Percentiles rank a stretch among this genome's conserved stretches.
These are phyloP conservation scores for Carposina sasakii DNA, from an alignment of 1,140 invertebrate genomes.

Conservation along the genomic window DNA sequence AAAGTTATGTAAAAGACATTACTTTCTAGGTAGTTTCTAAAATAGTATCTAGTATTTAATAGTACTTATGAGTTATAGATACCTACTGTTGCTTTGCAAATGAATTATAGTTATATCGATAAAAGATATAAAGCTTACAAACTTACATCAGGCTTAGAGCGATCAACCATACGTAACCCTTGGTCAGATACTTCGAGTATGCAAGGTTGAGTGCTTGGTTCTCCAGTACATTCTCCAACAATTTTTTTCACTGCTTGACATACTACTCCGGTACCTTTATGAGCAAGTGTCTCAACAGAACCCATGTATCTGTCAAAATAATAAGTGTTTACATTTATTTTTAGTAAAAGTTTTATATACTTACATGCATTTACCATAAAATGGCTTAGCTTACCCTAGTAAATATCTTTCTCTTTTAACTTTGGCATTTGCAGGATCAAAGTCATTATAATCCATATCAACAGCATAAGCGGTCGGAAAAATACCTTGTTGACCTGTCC, in stretches of 20 bases:
- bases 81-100: too few relatives aligned
- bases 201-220: slow-evolving; percentile 83
- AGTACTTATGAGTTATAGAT: too few relatives aligned
- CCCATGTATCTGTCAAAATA: slow-evolving; percentile 82
- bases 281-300: slow-evolving; percentile 93
- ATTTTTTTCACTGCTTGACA: slow-evolving; percentile 90
- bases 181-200: slow-evolving; percentile 96
- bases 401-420: slow-evolving; percentile 92
- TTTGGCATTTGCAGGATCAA: slow-evolving; percentile 89
- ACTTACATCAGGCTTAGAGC: slow-evolving; percentile 83
- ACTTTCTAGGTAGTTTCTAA: too few relatives aligned
- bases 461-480: slow-evolving; percentile 98
- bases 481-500: slow-evolving; percentile 93
- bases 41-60: too few relatives aligned
- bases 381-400: slow-evolving; percentile 73
- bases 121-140: too few relatives aligned
- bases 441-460: slow-evolving; percentile 95
- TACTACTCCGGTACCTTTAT: slow-evolving; percentile 93
- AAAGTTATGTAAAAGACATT: too few relatives aligned
- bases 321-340: too few relatives aligned
- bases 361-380: background rate
- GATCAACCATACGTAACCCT: slow-evolving; percentile 94
- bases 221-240: slow-evolving; percentile 77
- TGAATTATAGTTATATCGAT: too few relatives aligned
- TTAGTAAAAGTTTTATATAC: too few relatives aligned